Percentiles rank a stretch among this genome's conserved stretches.
phyloP scores from a whole-genome alignment of 2,113 vertebrate species.

The Chaetodon auriga region DNA sequence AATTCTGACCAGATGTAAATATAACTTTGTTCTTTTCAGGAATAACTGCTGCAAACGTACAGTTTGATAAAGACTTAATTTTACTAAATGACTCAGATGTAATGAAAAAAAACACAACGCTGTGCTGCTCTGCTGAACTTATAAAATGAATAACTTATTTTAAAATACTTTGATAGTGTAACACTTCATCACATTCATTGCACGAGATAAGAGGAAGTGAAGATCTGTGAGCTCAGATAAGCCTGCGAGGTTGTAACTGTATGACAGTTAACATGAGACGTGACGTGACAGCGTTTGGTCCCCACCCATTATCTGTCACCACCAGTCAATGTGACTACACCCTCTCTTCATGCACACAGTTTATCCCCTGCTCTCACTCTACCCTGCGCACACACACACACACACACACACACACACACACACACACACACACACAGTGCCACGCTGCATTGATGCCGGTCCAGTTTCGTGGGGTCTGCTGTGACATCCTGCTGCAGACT shows the following conservation, averaged over 20 bases:
- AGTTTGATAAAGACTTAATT: too few relatives aligned
- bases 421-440: not conserved
- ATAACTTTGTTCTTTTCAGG: too few relatives aligned
- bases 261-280: slow-evolving; percentile 33
- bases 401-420: not conserved
- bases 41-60: too few relatives aligned
- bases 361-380: slow-evolving; percentile 19
- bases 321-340: slow-evolving; percentile 48
- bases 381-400: not conserved
- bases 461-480: not conserved
- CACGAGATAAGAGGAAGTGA: not conserved
- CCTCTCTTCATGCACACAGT: slow-evolving; percentile 40
- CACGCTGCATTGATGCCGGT: not conserved
- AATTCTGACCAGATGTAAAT: too few relatives aligned
- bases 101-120: too few relatives aligned
- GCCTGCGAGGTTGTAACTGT: not conserved
- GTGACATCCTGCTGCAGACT: not conserved
- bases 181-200: not conserved
- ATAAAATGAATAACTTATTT: too few relatives aligned
- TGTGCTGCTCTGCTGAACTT: not conserved
- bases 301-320: slow-evolving; percentile 59
- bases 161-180: not conserved
- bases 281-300: slow-evolving; percentile 31
- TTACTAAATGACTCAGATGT: too few relatives aligned
- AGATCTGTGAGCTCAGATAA: slow-evolving; percentile 7